Evolutionary conservation across 2,113 vertebrate genomes (phyloP).

Genomic region (Coptodon bakossiorum): DNA sequence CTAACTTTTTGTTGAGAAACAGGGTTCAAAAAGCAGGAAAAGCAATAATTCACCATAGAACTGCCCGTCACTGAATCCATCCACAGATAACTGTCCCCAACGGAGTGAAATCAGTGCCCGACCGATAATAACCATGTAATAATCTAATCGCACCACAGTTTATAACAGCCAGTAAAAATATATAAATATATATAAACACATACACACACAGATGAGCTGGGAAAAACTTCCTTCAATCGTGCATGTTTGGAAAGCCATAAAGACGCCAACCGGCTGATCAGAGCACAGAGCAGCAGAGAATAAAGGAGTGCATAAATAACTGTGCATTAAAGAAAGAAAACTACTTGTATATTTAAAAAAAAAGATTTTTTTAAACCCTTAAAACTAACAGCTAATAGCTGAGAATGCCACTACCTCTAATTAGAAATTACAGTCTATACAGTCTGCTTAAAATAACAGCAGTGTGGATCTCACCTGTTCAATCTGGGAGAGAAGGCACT

Average conservation of each 20-base stretch:
- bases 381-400: background rate
- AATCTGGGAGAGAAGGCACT: background rate
- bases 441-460: background rate
- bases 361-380: rapidly evolving
- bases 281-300: background rate
- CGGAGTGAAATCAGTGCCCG: background rate
- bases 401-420: background rate
- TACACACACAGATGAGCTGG: background rate
- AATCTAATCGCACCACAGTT: background rate
- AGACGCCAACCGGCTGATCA: background rate
- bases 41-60: background rate
- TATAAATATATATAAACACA: too few relatives aligned
- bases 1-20: background rate
- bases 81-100: too few relatives aligned
- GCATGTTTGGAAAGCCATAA: background rate
- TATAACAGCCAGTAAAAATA: background rate
- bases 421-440: background rate
- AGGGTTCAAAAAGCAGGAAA: background rate
- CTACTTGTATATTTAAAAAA: background rate
- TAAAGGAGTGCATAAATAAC: background rate
- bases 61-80: background rate
- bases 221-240: background rate
- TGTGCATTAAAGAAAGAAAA: background rate
- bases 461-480: background rate
- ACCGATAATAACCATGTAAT: background rate